Base-by-base conservation (phyloP, 2,113 vertebrate species). In the Chaetops frenatus region DNA sequence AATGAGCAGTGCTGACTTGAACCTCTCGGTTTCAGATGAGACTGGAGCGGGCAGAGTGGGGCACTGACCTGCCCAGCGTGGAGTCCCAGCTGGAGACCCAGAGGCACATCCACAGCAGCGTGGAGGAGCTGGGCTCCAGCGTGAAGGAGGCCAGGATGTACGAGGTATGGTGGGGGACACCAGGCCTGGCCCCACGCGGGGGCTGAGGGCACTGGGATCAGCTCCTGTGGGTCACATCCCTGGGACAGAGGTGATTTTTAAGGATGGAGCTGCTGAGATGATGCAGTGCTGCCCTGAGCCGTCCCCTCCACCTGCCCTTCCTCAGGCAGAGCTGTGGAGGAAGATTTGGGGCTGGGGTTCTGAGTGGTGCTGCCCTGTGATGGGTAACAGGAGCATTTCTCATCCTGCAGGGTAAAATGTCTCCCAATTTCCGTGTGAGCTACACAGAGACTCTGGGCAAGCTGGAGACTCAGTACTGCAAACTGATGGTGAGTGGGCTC, bases 381-480 rank as follows among this genome's bases (percentile, higher is more conserved):
- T 0, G 0, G 38, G 9, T 90, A 3, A 91, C 31, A 1, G 23
- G 58, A 51, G 22, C 7, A 0, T 40, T 88, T 81, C 29, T 57
- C 31, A 50, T 93, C 79, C 19, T 86, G 11, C 92, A 99, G 99
- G 96, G 98, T 33, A 98, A 98, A 96, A 99, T 99, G 96, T 99
- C 99, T 50, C 97, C 97, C 10, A 99, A 99, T 98, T 99, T 99
- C 92, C 98, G 96, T 10, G 98, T 98, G 35, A 99, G 98, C 96
- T 99, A 99, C 97, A 98, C 97, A 1, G 99, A 99, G 93, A 99
- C 99, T 0, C 97, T 99, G 69, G 98, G 98, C 95, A 99, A 99
- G 95, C 97, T 99, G 97, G 99, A 99, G 97, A 98, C 98, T 1
- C 99, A 99, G 95, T 99, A 99, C 97, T 99, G 98, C 98, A 99